phyloP scores from a whole-genome alignment of 2,797 vertebrate genomes.

The Chanos chanos region DNA sequence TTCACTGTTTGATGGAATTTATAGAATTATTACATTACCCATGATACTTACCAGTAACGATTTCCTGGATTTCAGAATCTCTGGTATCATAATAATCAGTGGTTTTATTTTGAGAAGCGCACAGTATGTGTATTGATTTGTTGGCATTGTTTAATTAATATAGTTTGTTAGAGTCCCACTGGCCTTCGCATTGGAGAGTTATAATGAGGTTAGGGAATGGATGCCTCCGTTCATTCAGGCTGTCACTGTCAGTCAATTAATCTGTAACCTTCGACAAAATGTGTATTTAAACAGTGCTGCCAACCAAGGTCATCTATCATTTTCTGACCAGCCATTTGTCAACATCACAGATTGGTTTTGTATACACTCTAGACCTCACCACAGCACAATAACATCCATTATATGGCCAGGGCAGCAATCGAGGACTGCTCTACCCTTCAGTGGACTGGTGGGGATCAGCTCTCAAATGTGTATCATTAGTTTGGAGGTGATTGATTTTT shows the following conservation, averaged over 20 bases:
- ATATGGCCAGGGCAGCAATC: conserved; percentile 41
- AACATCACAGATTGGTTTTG: conserved; percentile 45
- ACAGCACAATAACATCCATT: conserved; percentile 44
- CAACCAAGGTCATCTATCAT: conserved; percentile 48
- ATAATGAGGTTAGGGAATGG: conserved; percentile 42
- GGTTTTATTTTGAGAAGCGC: too few relatives aligned
- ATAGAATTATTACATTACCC: too few relatives aligned
- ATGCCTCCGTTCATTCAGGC: conserved; percentile 44
- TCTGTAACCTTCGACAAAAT: conserved; percentile 45
- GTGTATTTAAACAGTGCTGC: conserved; percentile 53
- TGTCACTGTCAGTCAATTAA: conserved; percentile 47
- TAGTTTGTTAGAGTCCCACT: conserved; percentile 28
- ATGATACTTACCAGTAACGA: too few relatives aligned
- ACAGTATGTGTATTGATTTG: conserved; percentile 42
- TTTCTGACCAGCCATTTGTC: conserved; percentile 49
- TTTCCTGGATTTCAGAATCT: too few relatives aligned
- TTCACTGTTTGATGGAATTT: too few relatives aligned
- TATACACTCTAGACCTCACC: conserved; percentile 27
- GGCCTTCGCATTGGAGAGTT: conserved; percentile 28
- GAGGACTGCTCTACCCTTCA: conserved; percentile 53
- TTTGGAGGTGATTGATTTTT: conserved; percentile 63
- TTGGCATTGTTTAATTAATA: conserved; percentile 48
- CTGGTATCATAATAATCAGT: background rate
- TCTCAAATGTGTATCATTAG: conserved; percentile 48
- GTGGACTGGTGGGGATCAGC: conserved; percentile 47